Evolutionary conservation across 2,888 invertebrate species (phyloP), one percentile per base, ranked within the genome.

Genomic region (Homarus gammarus): DNA sequence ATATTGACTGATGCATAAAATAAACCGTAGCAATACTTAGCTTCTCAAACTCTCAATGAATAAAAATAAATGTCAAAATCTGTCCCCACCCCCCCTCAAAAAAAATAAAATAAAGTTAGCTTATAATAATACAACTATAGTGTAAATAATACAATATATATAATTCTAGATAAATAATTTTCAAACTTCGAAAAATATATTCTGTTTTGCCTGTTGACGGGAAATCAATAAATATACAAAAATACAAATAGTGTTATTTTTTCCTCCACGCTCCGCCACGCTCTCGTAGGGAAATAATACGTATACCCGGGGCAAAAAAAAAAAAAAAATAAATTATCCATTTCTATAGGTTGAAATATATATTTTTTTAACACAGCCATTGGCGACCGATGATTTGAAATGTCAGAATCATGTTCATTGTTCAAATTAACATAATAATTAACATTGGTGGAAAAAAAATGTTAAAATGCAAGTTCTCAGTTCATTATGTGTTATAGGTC

Each of bases 1-100:
- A 56, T 56, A 56, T 56, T 56, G 56, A 56, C 56, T 18, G 56
- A 56, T 56, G 56, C 56, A 56, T 56, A 56, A 56, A 56, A 56
- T 56, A 56, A 56, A 15, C 22, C 15, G 22, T 15, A 22, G 15
- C 22, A 56, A 22, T 56, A 56, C 56, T 56, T 18, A 22, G 56
- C 56, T 22, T n/a, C 56, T 56, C 56, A 18, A 56, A 56, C 15
- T 22, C 15, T 56, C 56, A 56, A 56, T 56, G 56, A 56, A 56
- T 56, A 56, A 56, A 56, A 56, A 56, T 18, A n/a, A n/a, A n/a
- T n/a, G n/a, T n/a, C n/a, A n/a, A n/a, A n/a, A n/a, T n/a, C n/a
- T n/a, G n/a, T n/a, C n/a, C n/a, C n/a, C n/a, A n/a, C n/a, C n/a
- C n/a, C n/a, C n/a, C n/a, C n/a, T n/a, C n/a, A n/a, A n/a, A n/a